Evolutionary conservation across 2,888 invertebrate species (phyloP).

Genomic region (Trissolcus brochymenae): DNA sequence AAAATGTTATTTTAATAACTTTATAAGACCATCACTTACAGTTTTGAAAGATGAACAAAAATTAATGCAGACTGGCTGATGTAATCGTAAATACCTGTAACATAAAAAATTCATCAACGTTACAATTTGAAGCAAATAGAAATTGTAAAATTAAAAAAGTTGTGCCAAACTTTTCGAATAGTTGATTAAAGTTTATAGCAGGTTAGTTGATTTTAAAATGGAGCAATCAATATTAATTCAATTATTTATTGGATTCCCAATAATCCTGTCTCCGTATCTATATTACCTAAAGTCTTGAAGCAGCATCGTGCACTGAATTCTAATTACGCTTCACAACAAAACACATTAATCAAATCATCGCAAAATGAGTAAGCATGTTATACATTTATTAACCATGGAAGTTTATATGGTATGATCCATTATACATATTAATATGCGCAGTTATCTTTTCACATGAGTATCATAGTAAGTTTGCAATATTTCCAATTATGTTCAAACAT

Average conservation of each 20-base stretch:
- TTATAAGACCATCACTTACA: background rate
- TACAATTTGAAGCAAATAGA: background rate
- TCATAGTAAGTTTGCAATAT: background rate
- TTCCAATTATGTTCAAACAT: background rate
- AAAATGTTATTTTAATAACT: constrained; percentile 10
- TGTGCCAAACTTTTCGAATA: background rate
- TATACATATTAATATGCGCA: background rate
- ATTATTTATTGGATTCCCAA: constrained; percentile 42
- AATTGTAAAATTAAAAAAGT: constrained; percentile 2
- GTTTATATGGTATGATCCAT: constrained; percentile 19
- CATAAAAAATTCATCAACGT: background rate
- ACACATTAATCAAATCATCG: constrained; percentile 32
- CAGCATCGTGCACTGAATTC: constrained; percentile 1
- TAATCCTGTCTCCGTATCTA: background rate
- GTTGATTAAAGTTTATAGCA: background rate
- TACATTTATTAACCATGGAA: constrained; percentile 14
- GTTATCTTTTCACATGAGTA: background rate
- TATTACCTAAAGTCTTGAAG: constrained; percentile 8
- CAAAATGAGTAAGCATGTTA: constrained; percentile 18
- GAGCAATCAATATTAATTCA: constrained; percentile 8
- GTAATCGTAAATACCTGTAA: no score
- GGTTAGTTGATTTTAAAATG: background rate
- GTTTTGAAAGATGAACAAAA: no score
- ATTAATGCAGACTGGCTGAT: no score
- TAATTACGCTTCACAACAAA: constrained; percentile 31